Conservation (phyloP, 2,797 vertebrate species). For the Onychomys arenicola region DNA sequence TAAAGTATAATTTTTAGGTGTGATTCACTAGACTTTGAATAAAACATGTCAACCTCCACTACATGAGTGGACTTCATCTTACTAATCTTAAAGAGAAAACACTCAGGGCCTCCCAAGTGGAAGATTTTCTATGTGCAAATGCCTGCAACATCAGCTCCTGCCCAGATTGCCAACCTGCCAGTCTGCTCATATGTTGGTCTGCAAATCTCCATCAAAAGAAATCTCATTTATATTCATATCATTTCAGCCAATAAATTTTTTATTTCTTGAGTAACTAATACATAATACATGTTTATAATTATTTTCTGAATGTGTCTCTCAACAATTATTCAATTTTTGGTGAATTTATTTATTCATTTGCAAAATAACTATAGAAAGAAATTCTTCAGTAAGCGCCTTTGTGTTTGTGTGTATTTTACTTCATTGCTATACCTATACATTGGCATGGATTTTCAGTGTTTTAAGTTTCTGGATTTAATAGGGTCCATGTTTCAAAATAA, state of each 20-base stretch:
- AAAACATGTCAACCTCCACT: neutral
- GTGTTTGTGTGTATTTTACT: neutral
- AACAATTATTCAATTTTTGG: neutral
- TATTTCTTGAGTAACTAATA: neutral
- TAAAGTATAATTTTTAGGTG: neutral
- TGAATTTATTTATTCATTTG: constrained; percentile 11
- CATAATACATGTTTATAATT: neutral
- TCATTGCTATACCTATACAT: constrained; percentile 17
- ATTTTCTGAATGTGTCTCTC: constrained; percentile 29
- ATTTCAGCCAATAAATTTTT: neutral
- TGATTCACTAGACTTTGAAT: neutral
- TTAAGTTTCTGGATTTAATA: constrained; percentile 40
- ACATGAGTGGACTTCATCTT: neutral
- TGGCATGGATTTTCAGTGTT: constrained; percentile 53
- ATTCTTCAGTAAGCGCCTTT: neutral
- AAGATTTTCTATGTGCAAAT: neutral
- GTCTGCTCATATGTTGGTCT: neutral
- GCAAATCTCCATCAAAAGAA: neutral
- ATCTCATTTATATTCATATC: neutral
- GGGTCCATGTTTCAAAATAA: constrained; percentile 52
- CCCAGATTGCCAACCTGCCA: neutral
- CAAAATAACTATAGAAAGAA: constrained; percentile 18
- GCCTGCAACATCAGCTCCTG: neutral
- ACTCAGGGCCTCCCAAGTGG: neutral
- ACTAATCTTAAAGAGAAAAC: neutral